Evolutionary conservation across 1,140 invertebrate genomes (phyloP), one percentile per base, ranked within the genome.

Genomic region (Atta cephalotes): DNA sequence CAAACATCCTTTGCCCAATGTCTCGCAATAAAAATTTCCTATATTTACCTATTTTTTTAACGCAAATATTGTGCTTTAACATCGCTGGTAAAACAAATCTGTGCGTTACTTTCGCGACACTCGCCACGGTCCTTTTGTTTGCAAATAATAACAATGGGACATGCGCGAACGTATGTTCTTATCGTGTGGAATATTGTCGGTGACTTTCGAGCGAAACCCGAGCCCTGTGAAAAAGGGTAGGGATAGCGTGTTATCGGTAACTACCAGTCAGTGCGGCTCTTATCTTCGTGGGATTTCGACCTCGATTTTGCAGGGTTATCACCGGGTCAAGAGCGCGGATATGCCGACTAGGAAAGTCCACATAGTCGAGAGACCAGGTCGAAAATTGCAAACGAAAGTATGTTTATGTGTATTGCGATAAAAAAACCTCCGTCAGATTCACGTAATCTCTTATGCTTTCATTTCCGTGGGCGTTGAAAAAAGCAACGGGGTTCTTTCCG

Each of bases 231-330:
- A 76, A 84, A 84, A 84, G 70, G 70, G 39, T 25, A 62, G 56
- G 80, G 68, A 72, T 72, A 84, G 58, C 77, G 63, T 39, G 60
- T 86, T 80, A 80, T 79, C 63, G 72, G 62, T 66, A 58, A 86
- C 76, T 70, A 86, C 51, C 84, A 80, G 62, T 60, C 76, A 68
- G 63, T 35, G 63, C 76, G 63, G 68, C n/a, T 16, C 77, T 86
- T 86, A 86, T 86, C 84, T 86, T 60, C 1, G 84, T 21, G 77
- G 84, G 63, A 86, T 86, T 86, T 86, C 84, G 77, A 68, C 76
- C 84, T 81, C 84, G 84, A 86, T 86, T 81, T 70, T 77, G 35
- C 65, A 51, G 53, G 84, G 84, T 86, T 86, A 86, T 86, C 84
- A 51, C n/a, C 65, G 77, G 84, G 84, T 86, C 84, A 86, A 86